Percentiles rank a stretch among this genome's conserved stretches.
Evolutionary conservation across 2,113 vertebrate genomes (phyloP).

Genomic region (Callionymus lyra): DNA sequence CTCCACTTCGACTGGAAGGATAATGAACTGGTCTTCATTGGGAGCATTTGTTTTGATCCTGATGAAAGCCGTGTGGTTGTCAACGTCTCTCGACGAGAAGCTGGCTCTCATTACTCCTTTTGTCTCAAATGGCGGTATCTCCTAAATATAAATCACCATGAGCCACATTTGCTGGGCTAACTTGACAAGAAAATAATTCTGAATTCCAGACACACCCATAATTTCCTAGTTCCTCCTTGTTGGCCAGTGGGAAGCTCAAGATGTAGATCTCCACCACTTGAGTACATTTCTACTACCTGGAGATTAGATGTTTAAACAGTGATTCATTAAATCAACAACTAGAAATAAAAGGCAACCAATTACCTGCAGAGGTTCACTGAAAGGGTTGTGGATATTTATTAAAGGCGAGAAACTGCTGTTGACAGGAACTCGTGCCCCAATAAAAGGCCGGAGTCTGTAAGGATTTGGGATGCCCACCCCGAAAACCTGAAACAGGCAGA

Average conservation of each 20-base stretch:
- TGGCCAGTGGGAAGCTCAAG: constrained; percentile 96
- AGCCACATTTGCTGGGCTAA: neutral
- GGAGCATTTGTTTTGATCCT: constrained; percentile 95
- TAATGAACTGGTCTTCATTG: constrained; percentile 86
- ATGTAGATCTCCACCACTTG: constrained; percentile 94
- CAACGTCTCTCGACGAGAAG: constrained; percentile 92
- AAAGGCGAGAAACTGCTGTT: constrained; percentile 98
- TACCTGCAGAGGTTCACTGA: constrained; percentile 95
- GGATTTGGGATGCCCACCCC: constrained; percentile 96
- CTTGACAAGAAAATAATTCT: neutral
- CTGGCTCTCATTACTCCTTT: constrained; percentile 99
- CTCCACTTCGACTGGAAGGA: constrained; percentile 95
- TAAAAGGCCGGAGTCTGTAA: constrained; percentile 91
- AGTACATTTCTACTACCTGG: constrained; percentile 98
- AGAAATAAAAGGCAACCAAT: neutral
- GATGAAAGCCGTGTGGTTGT: constrained; percentile 98
- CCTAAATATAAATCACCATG: constrained; percentile 58
- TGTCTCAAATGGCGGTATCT: constrained; percentile 97
- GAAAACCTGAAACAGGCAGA: constrained; percentile 76
- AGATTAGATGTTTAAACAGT: neutral
- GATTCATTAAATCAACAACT: neutral
- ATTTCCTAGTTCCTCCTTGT: constrained; percentile 84
- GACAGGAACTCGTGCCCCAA: constrained; percentile 94
- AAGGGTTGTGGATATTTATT: constrained; percentile 96
- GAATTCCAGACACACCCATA: constrained; percentile 76